Evolutionary conservation across 2,113 vertebrate species (phyloP).

Genomic region (Sturnus vulgaris): DNA sequence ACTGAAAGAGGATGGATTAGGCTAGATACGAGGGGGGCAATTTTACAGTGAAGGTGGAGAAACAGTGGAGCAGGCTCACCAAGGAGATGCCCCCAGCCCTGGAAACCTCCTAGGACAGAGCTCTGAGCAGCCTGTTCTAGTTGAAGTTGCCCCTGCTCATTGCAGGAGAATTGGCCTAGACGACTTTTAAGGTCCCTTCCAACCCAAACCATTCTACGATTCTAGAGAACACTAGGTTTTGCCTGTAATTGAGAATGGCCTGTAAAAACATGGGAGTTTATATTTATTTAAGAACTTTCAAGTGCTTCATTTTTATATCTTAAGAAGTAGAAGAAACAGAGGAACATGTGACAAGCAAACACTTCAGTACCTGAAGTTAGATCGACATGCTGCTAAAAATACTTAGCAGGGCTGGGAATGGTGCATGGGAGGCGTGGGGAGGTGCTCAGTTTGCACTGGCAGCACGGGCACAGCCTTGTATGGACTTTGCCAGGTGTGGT

Average conservation of each 20-base stretch:
- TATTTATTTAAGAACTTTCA: background rate
- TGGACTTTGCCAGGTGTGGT: background rate
- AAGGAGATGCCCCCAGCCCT: background rate
- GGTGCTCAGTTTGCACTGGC: background rate
- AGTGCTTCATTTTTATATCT: background rate
- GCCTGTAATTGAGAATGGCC: background rate
- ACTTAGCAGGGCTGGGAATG: background rate
- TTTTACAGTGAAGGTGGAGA: background rate
- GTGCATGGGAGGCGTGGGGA: background rate
- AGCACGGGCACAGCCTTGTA: background rate
- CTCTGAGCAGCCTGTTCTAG: background rate
- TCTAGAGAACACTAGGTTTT: background rate
- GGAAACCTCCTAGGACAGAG: rapidly evolving
- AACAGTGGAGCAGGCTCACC: no score
- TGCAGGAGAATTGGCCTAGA: background rate
- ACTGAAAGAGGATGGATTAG: background rate
- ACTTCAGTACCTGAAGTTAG: background rate
- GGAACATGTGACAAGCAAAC: background rate
- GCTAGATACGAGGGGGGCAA: no score
- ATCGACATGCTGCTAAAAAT: background rate
- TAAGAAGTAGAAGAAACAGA: background rate
- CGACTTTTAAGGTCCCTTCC: background rate
- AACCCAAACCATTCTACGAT: background rate
- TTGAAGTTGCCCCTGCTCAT: background rate
- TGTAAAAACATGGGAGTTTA: background rate